A percentile compares a stretch with the other conserved stretches of the same genome.
Evolutionary conservation across 1,140 invertebrate species (phyloP).

Genomic region (Muscidifurax raptorellus): DNA sequence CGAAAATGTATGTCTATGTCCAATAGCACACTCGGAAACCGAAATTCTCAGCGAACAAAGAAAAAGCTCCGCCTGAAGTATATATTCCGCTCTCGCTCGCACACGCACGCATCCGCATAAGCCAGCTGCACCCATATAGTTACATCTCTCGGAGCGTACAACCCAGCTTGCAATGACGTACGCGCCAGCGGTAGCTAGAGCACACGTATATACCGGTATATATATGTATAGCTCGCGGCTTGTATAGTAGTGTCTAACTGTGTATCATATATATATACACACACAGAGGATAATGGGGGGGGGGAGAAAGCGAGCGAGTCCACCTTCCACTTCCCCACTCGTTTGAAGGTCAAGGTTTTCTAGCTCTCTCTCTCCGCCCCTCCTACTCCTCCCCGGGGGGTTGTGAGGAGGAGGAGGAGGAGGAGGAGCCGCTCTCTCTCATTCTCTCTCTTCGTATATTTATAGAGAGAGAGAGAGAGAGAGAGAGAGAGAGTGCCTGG

Average conservation of each 20-base stretch:
- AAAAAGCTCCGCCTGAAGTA: not conserved
- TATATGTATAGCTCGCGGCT: no score
- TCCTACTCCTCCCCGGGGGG: not conserved
- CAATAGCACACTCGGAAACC: not conserved
- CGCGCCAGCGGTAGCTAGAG: not conserved
- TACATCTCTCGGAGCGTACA: no score
- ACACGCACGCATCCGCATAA: no score
- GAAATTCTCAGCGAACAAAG: not conserved
- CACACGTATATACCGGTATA: not conserved
- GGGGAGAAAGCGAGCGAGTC: constrained; percentile 1
- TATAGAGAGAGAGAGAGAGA: constrained; percentile 26
- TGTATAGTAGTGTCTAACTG: not conserved
- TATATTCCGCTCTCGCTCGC: not conserved
- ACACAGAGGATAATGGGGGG: not conserved
- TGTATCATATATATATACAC: not conserved
- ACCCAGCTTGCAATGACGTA: not conserved
- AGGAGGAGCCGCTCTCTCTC: not conserved
- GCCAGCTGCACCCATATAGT: no score
- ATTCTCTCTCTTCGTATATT: not conserved
- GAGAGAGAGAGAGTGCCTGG: constrained; percentile 14
- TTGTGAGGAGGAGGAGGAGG: not conserved
- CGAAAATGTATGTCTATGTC: no score
- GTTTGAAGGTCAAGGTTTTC: constrained; percentile 51
- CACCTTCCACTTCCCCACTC: constrained; percentile 43
- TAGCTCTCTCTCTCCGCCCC: constrained; percentile 34